A percentile compares a stretch with the other conserved stretches of the same genome.
These are phyloP conservation scores for Sesamia nonagrioides DNA, from an alignment of 1,140 invertebrate species.

Conservation along the genomic window DNA sequence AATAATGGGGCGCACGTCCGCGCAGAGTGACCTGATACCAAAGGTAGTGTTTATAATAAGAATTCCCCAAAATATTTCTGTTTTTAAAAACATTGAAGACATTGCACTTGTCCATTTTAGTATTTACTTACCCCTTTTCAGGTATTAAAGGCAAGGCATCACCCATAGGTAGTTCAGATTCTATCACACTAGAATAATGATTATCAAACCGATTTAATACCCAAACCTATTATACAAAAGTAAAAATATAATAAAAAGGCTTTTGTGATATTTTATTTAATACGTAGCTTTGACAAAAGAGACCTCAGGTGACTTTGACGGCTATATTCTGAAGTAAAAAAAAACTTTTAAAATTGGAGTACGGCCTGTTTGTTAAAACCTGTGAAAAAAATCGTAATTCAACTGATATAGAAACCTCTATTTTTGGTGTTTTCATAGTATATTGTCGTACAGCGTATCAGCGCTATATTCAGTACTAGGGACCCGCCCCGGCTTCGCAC, in stretches of 20 bases:
- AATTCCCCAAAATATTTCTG: too few species aligned
- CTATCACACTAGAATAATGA: neutral
- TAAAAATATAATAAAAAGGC: constrained; percentile 25
- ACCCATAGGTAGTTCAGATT: constrained; percentile 33
- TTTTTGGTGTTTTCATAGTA: too few species aligned
- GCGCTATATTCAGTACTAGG: too few species aligned
- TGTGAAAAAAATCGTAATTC: too few species aligned
- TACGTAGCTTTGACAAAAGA: constrained; percentile 16
- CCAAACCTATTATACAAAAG: constrained; percentile 18
- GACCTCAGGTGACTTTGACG: neutral
- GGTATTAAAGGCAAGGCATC: constrained; percentile 67
- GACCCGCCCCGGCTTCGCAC: too few species aligned
- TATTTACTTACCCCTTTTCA: constrained; percentile 57
- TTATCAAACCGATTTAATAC: constrained; percentile 24
- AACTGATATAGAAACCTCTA: too few species aligned
- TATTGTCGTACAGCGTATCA: too few species aligned
- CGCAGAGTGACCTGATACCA: constrained; percentile 57
- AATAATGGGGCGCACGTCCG: constrained; percentile 64
- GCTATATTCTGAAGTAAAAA: neutral
- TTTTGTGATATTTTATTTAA: constrained; percentile 13
- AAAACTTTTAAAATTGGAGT: constrained; percentile 11
- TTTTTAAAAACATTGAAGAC: too few species aligned
- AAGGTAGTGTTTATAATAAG: too few species aligned
- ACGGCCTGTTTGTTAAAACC: neutral
- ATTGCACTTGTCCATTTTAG: too few species aligned